Base-by-base conservation (phyloP, 30 jellyfish, hydroid and myxozoan species). In the Euphysa ruthae region DNA sequence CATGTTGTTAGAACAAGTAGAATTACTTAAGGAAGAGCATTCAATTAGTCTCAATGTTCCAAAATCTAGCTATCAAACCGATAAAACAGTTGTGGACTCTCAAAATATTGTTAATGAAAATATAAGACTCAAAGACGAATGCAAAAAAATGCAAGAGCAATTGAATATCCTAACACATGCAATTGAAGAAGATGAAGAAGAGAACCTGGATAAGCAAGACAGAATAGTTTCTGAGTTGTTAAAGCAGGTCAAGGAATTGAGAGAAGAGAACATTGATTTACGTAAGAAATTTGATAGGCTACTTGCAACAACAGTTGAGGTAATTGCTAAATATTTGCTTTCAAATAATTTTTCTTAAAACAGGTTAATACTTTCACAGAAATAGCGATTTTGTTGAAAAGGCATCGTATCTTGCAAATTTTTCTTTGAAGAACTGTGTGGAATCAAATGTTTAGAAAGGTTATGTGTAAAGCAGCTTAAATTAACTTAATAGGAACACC, bases 1-100 rank as follows among this genome's bases (percentile, higher is more conserved):
- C 69, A 74, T 73, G 85, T 75, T 83, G 3, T 62, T 83, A 0
- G 85, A 43, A 43, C 93, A 83, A 60, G 62, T 83, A 23, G 95
- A 83, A 26, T 71, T 74, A 32, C 49, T 61, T 6, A 68, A 70
- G 32, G 83, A 70, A 13, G 83, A 70, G 32, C 79, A 68, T 4
- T n/a, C 18, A 10, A 30, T 43, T 52, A 68, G 69, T 51, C 16
- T 68, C 23, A 44, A 50, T 28, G 27, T 68, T 6, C 27, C 74
- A 4, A 30, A 50, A 22, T 43, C 27, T 8, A 18, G 24, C n/a
- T 24, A 22, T n/a, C 54, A 35, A 20, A 29, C n/a, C 22, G 16
- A 38, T 27, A 14, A 22, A 6, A 63, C 24, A 10, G 69, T 18
- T 6, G n/a, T 42, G 26, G 30, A 56, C n/a, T n/a, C n/a, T 46